Conservation (phyloP, 2,888 invertebrate species). For the Papilio protenor region DNA sequence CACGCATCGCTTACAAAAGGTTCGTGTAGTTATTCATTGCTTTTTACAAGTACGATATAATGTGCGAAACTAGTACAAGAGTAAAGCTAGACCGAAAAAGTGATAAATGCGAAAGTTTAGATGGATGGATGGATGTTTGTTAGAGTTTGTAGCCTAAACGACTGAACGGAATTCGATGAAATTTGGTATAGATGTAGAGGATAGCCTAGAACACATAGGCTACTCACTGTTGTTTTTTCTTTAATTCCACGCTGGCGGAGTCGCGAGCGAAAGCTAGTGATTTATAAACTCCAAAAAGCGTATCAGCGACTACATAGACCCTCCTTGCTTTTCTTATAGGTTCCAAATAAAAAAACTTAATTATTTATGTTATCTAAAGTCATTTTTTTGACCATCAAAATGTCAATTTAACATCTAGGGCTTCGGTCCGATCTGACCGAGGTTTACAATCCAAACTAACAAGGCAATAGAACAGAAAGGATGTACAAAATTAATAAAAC, state of each 20-base stretch:
- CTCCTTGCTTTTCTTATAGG: not conserved
- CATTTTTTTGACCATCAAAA: not conserved
- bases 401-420: slow-evolving; percentile 13
- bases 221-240: too few relatives aligned
- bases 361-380: not conserved
- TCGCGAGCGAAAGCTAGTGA: too few relatives aligned
- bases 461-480: not conserved
- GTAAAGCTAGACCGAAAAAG: not conserved
- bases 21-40: not conserved
- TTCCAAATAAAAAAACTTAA: not conserved
- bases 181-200: too few relatives aligned
- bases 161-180: too few relatives aligned
- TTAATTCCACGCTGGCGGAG: too few relatives aligned
- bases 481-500: not conserved
- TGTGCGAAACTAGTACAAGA: not conserved
- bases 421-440: not conserved
- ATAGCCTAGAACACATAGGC: too few relatives aligned
- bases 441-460: not conserved
- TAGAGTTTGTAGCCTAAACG: too few relatives aligned
- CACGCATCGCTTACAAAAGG: slow-evolving; percentile 5
- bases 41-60: not conserved
- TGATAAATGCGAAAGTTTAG: too few relatives aligned
- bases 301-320: not conserved
- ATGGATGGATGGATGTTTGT: too few relatives aligned
- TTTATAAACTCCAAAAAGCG: too few relatives aligned